These are phyloP conservation scores for Pseudomugil tenellus DNA, from an alignment of 2,797 vertebrate species.

Conservation along the genomic window DNA sequence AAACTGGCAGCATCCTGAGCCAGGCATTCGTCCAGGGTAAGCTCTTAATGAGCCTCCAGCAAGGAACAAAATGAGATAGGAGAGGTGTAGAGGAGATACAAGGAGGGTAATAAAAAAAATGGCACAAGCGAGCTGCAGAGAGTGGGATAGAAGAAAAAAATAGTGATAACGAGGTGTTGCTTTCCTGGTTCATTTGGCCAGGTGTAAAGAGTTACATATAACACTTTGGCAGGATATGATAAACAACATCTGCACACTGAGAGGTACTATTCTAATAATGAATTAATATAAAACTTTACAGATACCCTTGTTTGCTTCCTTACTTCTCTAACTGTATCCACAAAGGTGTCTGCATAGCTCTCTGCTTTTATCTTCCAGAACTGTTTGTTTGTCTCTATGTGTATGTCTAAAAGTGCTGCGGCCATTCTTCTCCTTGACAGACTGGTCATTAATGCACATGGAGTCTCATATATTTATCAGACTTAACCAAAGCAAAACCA, in stretches of 20 bases:
- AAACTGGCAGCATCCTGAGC: constrained; percentile 48
- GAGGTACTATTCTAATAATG: constrained; percentile 16
- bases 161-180: constrained; percentile 53
- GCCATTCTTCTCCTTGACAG: constrained; percentile 47
- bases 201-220: constrained; percentile 33
- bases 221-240: constrained; percentile 48
- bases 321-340: constrained; percentile 1
- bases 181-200: constrained; percentile 32
- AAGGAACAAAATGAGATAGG: constrained; percentile 47
- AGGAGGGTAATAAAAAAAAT: constrained; percentile 25
- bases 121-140: constrained; percentile 32
- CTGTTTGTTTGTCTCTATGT: not conserved
- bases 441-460: constrained; percentile 58
- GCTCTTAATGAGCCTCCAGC: constrained; percentile 63
- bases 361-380: not conserved
- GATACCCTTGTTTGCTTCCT: not conserved
- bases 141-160: constrained; percentile 26
- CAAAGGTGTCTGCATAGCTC: not conserved
- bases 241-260: constrained; percentile 36
- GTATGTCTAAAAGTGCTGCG: not conserved
- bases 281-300: constrained; percentile 29
- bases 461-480: constrained; percentile 48
- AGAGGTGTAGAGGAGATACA: constrained; percentile 29
- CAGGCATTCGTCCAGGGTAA: constrained; percentile 58
- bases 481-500: constrained; percentile 45